Evolutionary conservation across 2,797 vertebrate species (phyloP).

Genomic region (Acanthurus lineatus): DNA sequence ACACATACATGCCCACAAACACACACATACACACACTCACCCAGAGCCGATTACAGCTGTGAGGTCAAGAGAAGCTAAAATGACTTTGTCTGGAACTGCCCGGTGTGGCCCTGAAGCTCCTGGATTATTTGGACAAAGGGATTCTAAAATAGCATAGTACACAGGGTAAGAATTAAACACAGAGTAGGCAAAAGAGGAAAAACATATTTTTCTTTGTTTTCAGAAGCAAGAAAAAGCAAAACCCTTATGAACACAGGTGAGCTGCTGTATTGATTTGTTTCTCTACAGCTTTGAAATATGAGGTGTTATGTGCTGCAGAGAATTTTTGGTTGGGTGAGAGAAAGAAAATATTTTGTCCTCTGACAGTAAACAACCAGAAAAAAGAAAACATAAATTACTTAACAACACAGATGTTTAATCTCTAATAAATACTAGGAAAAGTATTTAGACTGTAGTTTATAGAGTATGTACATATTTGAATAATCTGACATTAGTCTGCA

Average conservation of each 20-base stretch:
- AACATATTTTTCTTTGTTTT: slow-evolving; percentile 32
- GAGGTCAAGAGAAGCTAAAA: slow-evolving; percentile 78
- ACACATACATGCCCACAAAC: neutral
- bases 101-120: slow-evolving; percentile 45
- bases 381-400: neutral
- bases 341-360: slow-evolving; percentile 6
- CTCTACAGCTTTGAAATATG: slow-evolving; percentile 48
- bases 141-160: slow-evolving; percentile 52
- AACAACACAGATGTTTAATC: neutral
- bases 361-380: neutral
- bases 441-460: too few species aligned
- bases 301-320: slow-evolving; percentile 35
- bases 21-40: slow-evolving; percentile 12
- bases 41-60: slow-evolving; percentile 72
- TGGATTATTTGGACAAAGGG: slow-evolving; percentile 66
- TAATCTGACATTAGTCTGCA: too few species aligned
- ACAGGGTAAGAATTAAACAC: slow-evolving; percentile 53
- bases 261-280: slow-evolving; percentile 63
- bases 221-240: slow-evolving; percentile 42
- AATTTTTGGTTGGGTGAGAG: slow-evolving; percentile 23
- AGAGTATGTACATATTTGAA: too few species aligned
- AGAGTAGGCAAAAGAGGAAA: slow-evolving; percentile 11
- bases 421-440: neutral
- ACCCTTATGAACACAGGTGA: slow-evolving; percentile 33
- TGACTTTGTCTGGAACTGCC: slow-evolving; percentile 73